phyloP scores from a whole-genome alignment of 2,888 invertebrate species.

The Hirtodrosophila trivittata region DNA sequence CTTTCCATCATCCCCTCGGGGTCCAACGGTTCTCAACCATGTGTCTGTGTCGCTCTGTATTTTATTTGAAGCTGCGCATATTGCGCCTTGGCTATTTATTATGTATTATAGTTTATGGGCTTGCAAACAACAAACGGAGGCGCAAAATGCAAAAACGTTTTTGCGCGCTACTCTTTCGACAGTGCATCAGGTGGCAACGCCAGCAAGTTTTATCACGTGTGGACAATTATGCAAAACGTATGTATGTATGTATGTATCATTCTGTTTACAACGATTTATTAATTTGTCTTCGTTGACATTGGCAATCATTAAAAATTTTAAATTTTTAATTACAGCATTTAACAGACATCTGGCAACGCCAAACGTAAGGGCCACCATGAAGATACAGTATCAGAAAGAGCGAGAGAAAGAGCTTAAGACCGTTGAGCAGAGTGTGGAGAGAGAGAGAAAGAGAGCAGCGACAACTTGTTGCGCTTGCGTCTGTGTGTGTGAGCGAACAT shows the following conservation, averaged over 20 bases:
- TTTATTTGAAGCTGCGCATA: constrained; percentile 72
- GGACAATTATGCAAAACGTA: constrained; percentile 10
- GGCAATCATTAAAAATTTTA: constrained; percentile 12
- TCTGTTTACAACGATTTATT: constrained; percentile 8
- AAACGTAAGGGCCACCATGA: constrained; percentile 27
- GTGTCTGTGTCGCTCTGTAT: constrained; percentile 37
- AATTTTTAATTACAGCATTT: constrained; percentile 35
- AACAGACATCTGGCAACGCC: constrained; percentile 63
- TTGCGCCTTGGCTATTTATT: constrained; percentile 76
- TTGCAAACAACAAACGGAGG: constrained; percentile 45
- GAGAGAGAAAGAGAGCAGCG: constrained; percentile 32
- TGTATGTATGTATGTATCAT: background rate
- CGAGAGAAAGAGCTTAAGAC: constrained; percentile 39
- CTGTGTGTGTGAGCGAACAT: constrained; percentile 54
- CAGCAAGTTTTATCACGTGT: constrained; percentile 25
- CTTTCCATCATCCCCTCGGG: too few relatives aligned
- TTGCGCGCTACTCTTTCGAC: constrained; percentile 56
- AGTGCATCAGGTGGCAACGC: constrained; percentile 52
- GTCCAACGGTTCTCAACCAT: constrained; percentile 44
- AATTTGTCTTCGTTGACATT: constrained; percentile 18
- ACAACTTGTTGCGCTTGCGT: constrained; percentile 70
- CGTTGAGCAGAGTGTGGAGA: constrained; percentile 6
- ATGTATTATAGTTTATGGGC: constrained; percentile 64
- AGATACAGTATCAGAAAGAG: constrained; percentile 2
- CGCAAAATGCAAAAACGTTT: constrained; percentile 40